Base-by-base conservation (phyloP, 2,113 vertebrate species). In the Crotophaga sulcirostris region DNA sequence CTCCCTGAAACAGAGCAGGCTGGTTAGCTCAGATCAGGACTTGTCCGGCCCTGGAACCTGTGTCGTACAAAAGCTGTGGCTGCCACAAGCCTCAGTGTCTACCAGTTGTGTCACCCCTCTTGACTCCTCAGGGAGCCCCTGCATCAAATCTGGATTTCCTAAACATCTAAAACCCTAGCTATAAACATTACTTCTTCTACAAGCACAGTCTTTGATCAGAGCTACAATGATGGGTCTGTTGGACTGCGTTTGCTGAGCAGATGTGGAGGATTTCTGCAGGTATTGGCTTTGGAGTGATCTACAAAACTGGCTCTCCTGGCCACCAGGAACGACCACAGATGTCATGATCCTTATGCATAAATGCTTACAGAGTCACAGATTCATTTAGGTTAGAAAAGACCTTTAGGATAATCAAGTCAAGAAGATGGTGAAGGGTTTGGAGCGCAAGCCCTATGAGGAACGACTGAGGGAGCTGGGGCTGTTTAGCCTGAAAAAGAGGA, bases 81-180 rank as follows among this genome's bases (percentile, higher is more conserved):
- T 38, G 23, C 33, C 33, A 17, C 60, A 28, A 54, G 11, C 16
- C 51, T 21, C 31, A 7, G 14, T 6, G 3, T 24, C 60, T 6
- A 1, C 58, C 0, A 3, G 11, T 14, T 40, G 29, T 7, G 6
- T 19, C 66, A 52, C 4, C 3, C 38, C 24, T 4, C 17, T 56
- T 51, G 11, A 16, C 34, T 59, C 31, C 36, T 29, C 21, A 6
- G 18, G 29, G 34, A 52, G 52, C 6, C 12, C 8, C 9, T 23
- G 31, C 29, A 3, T n/a, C 2, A 0, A n/a, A 29, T 16, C 28
- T 1, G 3, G 23, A 19, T 8, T 47, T 40, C 49, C 51, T 59
- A 75, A 75, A 17, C 31, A 4, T 11, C 64, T 33, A 26, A 33
- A 69, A 3, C 56, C 51, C 12, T 14, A 20, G 16, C 19, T 55